These are phyloP conservation scores for Sus cebifrons DNA, from an alignment of 2,797 vertebrate species.

Conservation along the genomic window DNA sequence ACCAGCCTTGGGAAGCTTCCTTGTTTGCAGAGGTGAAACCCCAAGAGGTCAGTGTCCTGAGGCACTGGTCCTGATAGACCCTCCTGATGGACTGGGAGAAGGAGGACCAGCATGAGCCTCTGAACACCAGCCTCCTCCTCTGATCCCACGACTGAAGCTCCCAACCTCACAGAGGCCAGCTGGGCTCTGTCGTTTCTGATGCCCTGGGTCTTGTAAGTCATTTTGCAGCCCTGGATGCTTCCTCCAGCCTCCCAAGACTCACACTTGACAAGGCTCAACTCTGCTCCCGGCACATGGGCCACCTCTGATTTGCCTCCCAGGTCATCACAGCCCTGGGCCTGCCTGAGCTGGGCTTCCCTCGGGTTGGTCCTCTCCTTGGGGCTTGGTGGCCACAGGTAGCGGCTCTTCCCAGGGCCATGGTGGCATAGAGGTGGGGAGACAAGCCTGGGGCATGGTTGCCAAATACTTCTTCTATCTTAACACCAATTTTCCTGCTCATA, in stretches of 20 bases:
- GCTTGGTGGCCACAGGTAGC: not conserved
- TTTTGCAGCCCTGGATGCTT: fast-evolving
- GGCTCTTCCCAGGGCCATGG: not conserved
- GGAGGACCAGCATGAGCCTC: not conserved
- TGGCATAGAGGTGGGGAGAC: not conserved
- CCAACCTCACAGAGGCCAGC: not conserved
- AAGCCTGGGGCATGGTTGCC: not conserved
- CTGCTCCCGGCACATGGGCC: not conserved
- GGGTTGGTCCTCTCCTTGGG: not conserved
- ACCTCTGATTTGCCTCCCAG: not conserved
- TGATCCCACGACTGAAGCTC: not conserved
- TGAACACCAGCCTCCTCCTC: not conserved
- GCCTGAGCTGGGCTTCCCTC: not conserved
- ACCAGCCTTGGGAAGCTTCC: not conserved
- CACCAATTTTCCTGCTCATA: not conserved
- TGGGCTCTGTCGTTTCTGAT: not conserved
- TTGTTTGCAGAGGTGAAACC: not conserved
- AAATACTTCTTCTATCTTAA: not conserved
- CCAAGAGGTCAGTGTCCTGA: not conserved
- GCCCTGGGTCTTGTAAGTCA: too few relatives aligned
- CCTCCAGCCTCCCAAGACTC: not conserved
- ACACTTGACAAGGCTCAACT: not conserved
- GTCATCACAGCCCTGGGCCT: not conserved
- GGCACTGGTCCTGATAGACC: too few relatives aligned
- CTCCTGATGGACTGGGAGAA: not conserved